Conservation (phyloP, 2,888 invertebrate genomes). For the Dinocampus coccinellae region DNA sequence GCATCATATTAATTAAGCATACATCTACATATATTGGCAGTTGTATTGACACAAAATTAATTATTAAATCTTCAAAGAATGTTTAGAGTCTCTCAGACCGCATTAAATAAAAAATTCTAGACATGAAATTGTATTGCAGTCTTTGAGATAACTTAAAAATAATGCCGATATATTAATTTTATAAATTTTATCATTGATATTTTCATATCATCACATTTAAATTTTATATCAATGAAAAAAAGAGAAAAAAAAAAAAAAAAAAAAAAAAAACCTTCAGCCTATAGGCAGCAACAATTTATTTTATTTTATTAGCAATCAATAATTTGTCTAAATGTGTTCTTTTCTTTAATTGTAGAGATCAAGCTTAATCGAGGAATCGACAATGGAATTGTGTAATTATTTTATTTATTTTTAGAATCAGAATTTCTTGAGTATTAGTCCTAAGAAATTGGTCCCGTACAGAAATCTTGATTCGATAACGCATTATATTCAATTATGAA, state of each 20-base stretch:
- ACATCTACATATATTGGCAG: background rate
- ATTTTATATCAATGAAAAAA: background rate
- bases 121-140: background rate
- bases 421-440: slow-evolving; percentile 5
- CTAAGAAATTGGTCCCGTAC: slow-evolving; percentile 35
- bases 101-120: background rate
- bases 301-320: slow-evolving; percentile 22
- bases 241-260: background rate
- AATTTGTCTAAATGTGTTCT: slow-evolving; percentile 15
- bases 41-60: background rate
- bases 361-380: slow-evolving; percentile 43
- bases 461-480: background rate
- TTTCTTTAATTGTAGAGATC: slow-evolving; percentile 43
- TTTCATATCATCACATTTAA: background rate
- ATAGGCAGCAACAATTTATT: slow-evolving; percentile 25
- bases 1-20: background rate
- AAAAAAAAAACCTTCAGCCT: slow-evolving; percentile 28
- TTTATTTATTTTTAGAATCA: slow-evolving; percentile 8
- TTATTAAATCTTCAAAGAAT: background rate
- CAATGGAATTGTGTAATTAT: too few species aligned
- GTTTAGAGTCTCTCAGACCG: background rate
- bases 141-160: background rate
- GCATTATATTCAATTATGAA: background rate
- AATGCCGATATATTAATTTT: background rate
- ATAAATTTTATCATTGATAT: background rate